Conservation (phyloP, 2,113 vertebrate species). For the Centrocercus urophasianus region DNA sequence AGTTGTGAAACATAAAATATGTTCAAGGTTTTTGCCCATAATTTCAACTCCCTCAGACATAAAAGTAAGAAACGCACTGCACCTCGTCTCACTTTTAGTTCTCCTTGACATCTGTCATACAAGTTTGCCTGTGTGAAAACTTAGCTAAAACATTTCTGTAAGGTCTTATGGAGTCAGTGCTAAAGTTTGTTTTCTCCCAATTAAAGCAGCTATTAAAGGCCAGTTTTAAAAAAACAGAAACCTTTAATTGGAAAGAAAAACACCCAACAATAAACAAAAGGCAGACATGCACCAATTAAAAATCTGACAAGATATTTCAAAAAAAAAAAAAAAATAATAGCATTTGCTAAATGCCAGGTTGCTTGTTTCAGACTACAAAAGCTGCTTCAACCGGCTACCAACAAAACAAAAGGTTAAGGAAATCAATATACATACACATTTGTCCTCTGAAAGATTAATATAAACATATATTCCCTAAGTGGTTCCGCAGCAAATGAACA, state of each 20-base stretch:
- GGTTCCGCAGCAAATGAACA: not conserved
- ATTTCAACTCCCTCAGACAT: not conserved
- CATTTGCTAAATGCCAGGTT: conserved; percentile 69
- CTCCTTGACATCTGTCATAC: not conserved
- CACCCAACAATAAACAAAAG: conserved; percentile 56
- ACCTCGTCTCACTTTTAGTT: conserved; percentile 9
- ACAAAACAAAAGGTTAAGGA: conserved; percentile 70
- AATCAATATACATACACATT: conserved; percentile 46
- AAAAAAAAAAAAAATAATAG: conserved; percentile 23
- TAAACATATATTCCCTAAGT: not conserved
- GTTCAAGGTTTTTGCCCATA: not conserved
- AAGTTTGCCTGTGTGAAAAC: not conserved
- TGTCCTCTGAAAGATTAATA: not conserved
- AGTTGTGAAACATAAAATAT: conserved; percentile 28
- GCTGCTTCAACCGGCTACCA: conserved; percentile 14
- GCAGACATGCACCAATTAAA: conserved; percentile 76
- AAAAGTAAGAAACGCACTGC: not conserved
- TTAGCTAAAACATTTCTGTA: conserved; percentile 22
- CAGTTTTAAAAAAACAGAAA: conserved; percentile 41
- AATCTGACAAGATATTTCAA: conserved; percentile 66
- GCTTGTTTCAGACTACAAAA: conserved; percentile 58
- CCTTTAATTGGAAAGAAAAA: conserved; percentile 74
- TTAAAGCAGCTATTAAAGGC: conserved; percentile 71
- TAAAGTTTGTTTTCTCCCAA: conserved; percentile 70
- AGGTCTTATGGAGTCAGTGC: conserved; percentile 46